These are phyloP conservation scores for Leptobrachium leishanense DNA, from an alignment of 2,113 vertebrate species.

Conservation along the genomic window DNA sequence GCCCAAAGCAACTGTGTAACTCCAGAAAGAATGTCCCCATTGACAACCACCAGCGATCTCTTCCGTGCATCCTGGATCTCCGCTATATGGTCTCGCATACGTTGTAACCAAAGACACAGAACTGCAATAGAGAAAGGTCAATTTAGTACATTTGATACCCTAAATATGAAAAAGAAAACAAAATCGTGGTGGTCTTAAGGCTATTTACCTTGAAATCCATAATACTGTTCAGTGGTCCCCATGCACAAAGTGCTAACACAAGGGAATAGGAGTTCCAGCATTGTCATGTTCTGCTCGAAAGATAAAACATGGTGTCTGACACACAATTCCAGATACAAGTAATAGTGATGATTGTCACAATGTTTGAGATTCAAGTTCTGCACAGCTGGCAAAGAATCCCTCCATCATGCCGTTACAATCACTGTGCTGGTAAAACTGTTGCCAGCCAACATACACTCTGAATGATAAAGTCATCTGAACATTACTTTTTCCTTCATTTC, in stretches of 20 bases:
- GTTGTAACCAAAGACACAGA: constrained; percentile 78
- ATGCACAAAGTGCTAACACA: constrained; percentile 65
- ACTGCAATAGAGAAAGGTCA: constrained; percentile 63
- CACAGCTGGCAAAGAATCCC: no score
- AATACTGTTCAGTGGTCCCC: constrained; percentile 74
- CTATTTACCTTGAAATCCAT: constrained; percentile 79
- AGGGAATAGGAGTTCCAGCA: constrained; percentile 75
- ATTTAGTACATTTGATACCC: background rate
- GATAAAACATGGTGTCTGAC: background rate
- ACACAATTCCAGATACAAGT: background rate
- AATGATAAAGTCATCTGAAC: no score
- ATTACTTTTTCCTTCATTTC: no score
- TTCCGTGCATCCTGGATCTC: constrained; percentile 64
- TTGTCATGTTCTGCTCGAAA: constrained; percentile 64
- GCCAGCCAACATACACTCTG: no score
- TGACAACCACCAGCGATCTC: constrained; percentile 57
- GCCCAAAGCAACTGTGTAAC: constrained; percentile 77
- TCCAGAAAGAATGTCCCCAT: constrained; percentile 55
- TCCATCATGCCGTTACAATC: no score
- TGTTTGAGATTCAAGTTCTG: no score
- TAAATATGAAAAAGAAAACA: background rate
- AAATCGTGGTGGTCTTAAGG: background rate
- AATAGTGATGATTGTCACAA: background rate
- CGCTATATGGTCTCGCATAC: constrained; percentile 65
- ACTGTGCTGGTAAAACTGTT: no score